Evolutionary conservation across 2,113 vertebrate genomes (phyloP).

Genomic region (Bos taurus): DNA sequence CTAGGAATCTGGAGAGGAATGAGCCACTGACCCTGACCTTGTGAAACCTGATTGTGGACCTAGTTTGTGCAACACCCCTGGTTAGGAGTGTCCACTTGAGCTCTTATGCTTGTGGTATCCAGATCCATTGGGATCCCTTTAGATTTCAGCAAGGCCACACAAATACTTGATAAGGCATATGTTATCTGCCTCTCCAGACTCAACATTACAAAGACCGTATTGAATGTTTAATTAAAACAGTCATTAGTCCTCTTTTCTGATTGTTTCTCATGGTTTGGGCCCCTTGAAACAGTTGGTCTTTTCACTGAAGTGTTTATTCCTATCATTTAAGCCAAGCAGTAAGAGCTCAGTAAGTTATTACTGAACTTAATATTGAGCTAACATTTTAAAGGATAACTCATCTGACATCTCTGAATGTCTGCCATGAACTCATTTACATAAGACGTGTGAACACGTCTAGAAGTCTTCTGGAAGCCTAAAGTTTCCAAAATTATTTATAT

Average conservation of each 20-base stretch:
- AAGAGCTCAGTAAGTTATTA: neutral
- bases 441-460: neutral
- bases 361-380: neutral
- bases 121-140: neutral
- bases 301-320: constrained; percentile 12
- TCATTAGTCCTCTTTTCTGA: neutral
- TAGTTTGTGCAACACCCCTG: neutral
- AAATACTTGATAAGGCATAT: neutral
- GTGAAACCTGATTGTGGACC: neutral
- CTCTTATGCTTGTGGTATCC: neutral
- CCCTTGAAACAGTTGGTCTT: neutral
- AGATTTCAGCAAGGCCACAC: neutral
- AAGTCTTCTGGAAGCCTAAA: neutral
- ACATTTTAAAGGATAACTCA: neutral
- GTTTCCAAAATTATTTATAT: neutral
- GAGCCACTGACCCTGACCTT: neutral
- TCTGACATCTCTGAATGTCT: neutral
- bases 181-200: neutral
- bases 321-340: neutral
- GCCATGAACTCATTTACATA: neutral
- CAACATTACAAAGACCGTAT: neutral
- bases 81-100: neutral
- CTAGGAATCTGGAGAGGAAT: neutral
- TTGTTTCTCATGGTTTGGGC: neutral
- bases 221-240: neutral